Conservation (phyloP, 2,113 vertebrate species). For the Noctilio leporinus region DNA sequence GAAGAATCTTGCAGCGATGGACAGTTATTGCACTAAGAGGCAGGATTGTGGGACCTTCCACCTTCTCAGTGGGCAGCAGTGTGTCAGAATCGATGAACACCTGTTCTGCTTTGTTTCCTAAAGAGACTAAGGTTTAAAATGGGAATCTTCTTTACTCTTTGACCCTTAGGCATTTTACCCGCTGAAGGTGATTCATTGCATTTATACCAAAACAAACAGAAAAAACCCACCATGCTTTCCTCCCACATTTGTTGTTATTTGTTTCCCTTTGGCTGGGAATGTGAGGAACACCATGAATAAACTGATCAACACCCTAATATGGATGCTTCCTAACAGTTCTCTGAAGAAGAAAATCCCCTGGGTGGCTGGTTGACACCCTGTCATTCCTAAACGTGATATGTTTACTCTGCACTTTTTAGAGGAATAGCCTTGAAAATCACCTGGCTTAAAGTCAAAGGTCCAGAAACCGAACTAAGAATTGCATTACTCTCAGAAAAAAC, state of each 20-base stretch:
- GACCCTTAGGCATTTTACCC: not conserved
- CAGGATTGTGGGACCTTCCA: not conserved
- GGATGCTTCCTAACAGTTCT: not conserved
- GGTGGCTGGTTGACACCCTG: not conserved
- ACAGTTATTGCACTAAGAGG: not conserved
- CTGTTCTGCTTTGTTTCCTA: not conserved
- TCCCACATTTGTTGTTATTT: not conserved
- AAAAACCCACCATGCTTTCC: not conserved
- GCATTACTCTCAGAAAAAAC: not conserved
- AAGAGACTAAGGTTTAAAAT: not conserved
- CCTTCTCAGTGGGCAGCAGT: not conserved
- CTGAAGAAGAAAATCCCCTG: not conserved
- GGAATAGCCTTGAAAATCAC: not conserved
- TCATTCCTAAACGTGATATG: not conserved
- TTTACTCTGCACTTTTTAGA: not conserved
- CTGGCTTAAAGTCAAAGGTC: not conserved
- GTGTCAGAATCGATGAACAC: rapidly evolving
- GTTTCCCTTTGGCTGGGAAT: not conserved
- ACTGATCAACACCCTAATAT: not conserved
- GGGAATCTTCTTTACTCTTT: not conserved
- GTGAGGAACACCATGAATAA: not conserved
- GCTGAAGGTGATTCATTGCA: not conserved
- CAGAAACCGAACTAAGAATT: not conserved
- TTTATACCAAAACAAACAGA: not conserved
- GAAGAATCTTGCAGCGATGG: not conserved